Evolutionary conservation across 1,140 invertebrate genomes (phyloP), one percentile per base, ranked within the genome.

Genomic region (Drosophila persimilis): DNA sequence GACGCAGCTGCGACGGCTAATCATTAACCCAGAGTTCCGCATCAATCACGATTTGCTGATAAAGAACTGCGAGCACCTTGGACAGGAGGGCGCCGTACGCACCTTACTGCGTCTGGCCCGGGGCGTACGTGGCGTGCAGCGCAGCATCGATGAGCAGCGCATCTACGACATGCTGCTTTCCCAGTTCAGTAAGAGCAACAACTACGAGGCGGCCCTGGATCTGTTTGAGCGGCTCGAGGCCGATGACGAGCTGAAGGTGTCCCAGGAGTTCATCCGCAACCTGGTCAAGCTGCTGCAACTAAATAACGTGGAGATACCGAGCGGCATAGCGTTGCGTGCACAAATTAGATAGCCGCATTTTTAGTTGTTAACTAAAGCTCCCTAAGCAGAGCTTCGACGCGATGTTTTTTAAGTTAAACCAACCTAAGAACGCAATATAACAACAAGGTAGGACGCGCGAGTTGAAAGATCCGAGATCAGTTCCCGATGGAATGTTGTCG

Each of bases 91-190:
- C 3, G 89, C 76, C 26, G 90, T 88, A 39, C 77, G 53, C 52
- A 92, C 86, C 9, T 72, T 80, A n/a, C 71, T 89, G 0, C 91
- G 88, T 3, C 58, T 93, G 62, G 90, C 89, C 0, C 69, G 90
- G 9, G 90, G 84, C 11, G 77, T 74, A 3, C 73, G 90, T 3
- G 73, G 90, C 3, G 47, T 92, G 0, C 56, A 86, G 26, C 65
- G 84, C 1, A 72, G 73, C 0, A 65, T 91, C 3, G 62, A 92
- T 52, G 77, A 90, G 67, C 67, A 85, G 64, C 58, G 78, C 15
- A 80, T 93, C 17, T 92, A 92, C 52, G 74, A 91, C 17, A 77
- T 80, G 66, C 78, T 93, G 6, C 74, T 93, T 62, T 65, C 78
- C 11, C 80, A 91, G 51, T 93, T 92, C 55, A 66, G 91, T 90